Percentiles rank a stretch among this genome's conserved stretches.
phyloP scores from a whole-genome alignment of 2,888 invertebrate species.

The Orchesellides sinensis region DNA sequence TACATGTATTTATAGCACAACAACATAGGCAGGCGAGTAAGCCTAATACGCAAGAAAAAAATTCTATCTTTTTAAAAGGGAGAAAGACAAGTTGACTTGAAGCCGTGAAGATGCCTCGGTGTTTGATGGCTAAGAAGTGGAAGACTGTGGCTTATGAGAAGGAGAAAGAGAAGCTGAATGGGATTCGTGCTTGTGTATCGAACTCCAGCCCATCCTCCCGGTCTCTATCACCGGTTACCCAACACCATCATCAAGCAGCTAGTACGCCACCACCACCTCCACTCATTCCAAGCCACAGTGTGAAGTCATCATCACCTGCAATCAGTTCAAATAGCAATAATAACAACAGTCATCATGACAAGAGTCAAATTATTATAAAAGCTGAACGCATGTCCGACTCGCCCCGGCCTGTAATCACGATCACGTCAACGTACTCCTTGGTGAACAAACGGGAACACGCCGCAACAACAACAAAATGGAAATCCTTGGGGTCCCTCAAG shows the following conservation, averaged over 20 bases:
- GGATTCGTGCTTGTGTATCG: slow-evolving; percentile 17
- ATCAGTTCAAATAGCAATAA: slow-evolving; percentile 18
- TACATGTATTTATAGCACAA: slow-evolving; percentile 31
- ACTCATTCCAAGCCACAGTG: slow-evolving; percentile 39
- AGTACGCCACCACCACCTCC: slow-evolving; percentile 50
- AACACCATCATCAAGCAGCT: slow-evolving; percentile 15
- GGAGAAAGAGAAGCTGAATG: slow-evolving; percentile 70
- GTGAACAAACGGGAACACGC: slow-evolving; percentile 53
- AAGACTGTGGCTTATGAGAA: slow-evolving; percentile 87
- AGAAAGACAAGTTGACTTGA: slow-evolving; percentile 5
- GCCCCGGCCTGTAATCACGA: slow-evolving; percentile 62
- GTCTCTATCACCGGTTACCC: slow-evolving; percentile 17
- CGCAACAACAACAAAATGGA: slow-evolving; percentile 55
- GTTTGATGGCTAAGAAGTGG: slow-evolving; percentile 97
- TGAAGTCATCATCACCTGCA: slow-evolving; percentile 42
- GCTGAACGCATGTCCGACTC: slow-evolving; percentile 55
- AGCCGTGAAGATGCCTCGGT: slow-evolving; percentile 88
- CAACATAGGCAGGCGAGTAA: slow-evolving; percentile 9
- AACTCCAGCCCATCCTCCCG: slow-evolving; percentile 9
- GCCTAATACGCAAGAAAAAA: slow-evolving; percentile 16
- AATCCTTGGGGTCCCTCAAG: slow-evolving; percentile 84
- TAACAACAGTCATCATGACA: slow-evolving; percentile 9
- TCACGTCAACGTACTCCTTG: slow-evolving; percentile 59
- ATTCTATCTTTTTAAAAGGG: not conserved
- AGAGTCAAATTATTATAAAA: slow-evolving; percentile 38